Base-by-base conservation (phyloP, 2,888 invertebrate genomes). In the Archips xylosteana region DNA sequence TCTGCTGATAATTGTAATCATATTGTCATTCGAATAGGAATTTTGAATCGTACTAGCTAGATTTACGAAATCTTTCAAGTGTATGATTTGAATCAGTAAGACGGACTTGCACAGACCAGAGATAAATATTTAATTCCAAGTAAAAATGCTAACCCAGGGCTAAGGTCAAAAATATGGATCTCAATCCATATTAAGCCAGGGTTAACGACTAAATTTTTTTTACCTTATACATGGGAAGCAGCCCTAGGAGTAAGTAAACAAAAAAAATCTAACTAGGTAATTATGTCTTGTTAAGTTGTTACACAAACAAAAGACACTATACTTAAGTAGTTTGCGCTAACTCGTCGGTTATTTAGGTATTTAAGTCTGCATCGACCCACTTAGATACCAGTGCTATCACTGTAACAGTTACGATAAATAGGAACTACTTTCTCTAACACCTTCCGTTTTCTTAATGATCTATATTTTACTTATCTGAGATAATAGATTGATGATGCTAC, bases 381-480 rank as follows among this genome's bases (percentile, higher is more conserved):
- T 86, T 92, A 92, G 93, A 93, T 93, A 92, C 82, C 75, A 80
- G 59, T 67, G 81, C 86, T 91, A 91, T 92, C 91, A 83, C 82
- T 82, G 82, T 75, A 75, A 83, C 83, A 81, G 84, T 83, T 85
- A 83, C 81, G 88, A 89, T 89, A 89, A 87, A 85, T 82, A 81
- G 81, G 82, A 82, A 80, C 82, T 83, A 89, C 91, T 92, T 92
- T 92, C 92, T 89, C 92, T 89, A 79, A 78, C 81, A 80, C 78
- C 83, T 82, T 86, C 85, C 76, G 87, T 86, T 87, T 88, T 76
- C 78, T 81, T 75, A 15, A 54, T 15, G 8, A 23, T 54, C 54
- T 54, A 23, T 54, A 23, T 54, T 54, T 54, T 54, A 54, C 23
- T 23, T 54, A 54, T 23, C 54, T 23, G 23, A 54, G 23, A 54